Conservation (phyloP, 2,888 invertebrate genomes). For the Hanleya hanleyi region DNA sequence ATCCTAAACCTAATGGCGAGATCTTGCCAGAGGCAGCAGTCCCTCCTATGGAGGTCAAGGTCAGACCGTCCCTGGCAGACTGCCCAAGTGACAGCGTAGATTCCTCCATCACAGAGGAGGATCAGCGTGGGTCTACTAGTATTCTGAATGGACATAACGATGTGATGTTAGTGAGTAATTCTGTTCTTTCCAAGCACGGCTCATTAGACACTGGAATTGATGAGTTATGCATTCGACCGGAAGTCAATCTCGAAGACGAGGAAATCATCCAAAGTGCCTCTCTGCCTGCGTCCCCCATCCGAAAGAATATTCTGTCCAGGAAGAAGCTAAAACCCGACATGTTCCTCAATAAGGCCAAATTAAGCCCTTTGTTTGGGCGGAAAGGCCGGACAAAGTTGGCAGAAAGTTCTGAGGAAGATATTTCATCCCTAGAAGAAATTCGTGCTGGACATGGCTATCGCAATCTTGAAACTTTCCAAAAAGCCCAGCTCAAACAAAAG, state of each 20-base stretch:
- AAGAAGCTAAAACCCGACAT: constrained; percentile 55
- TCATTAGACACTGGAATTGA: constrained; percentile 33
- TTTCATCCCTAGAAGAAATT: constrained; percentile 53
- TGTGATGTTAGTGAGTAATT: neutral
- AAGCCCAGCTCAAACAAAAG: constrained; percentile 70
- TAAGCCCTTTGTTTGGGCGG: constrained; percentile 60
- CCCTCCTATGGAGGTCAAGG: neutral
- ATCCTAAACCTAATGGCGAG: neutral
- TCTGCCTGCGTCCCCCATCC: constrained; percentile 67
- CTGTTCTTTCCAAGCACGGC: constrained; percentile 21
- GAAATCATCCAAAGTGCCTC: constrained; percentile 64
- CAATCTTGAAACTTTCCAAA: constrained; percentile 70
- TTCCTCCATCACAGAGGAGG: neutral
- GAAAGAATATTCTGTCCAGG: constrained; percentile 47
- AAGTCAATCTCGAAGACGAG: neutral
- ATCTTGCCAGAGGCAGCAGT: neutral
- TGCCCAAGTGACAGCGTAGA: constrained; percentile 1
- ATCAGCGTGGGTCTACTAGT: neutral
- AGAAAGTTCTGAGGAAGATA: constrained; percentile 61
- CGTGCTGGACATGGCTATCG: constrained; percentile 59
- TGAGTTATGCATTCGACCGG: constrained; percentile 11
- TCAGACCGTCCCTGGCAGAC: neutral
- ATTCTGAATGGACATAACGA: neutral
- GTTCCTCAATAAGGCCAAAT: constrained; percentile 57
- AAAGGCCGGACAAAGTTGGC: constrained; percentile 48